These are phyloP conservation scores for Batillaria attramentaria DNA, from an alignment of 1,140 invertebrate genomes.

Conservation along the genomic window DNA sequence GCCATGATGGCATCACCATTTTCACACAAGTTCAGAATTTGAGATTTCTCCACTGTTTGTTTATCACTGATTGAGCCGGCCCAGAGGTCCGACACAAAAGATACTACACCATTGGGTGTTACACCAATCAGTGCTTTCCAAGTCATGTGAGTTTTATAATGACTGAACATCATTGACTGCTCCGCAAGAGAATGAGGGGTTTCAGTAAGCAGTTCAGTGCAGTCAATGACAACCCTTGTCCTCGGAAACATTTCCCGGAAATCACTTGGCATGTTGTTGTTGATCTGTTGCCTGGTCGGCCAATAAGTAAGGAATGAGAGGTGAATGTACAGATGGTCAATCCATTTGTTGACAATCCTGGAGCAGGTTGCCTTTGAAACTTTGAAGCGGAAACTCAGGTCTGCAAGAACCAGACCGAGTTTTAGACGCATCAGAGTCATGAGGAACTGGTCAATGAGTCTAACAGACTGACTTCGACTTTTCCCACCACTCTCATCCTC, in stretches of 20 bases:
- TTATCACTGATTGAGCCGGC: too few relatives aligned
- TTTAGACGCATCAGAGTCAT: not conserved
- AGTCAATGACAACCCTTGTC: not conserved
- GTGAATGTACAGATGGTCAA: not conserved
- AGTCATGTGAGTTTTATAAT: too few relatives aligned
- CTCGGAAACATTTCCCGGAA: not conserved
- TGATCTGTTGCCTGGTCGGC: not conserved
- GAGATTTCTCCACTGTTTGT: not conserved
- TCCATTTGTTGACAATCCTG: not conserved
- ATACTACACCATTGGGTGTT: too few relatives aligned
- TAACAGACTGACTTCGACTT: not conserved
- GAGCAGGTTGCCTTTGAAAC: not conserved
- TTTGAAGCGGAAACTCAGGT: not conserved
- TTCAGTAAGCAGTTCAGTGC: not conserved
- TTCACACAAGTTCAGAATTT: slow-evolving; percentile 17
- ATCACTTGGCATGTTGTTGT: not conserved
- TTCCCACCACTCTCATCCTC: not conserved
- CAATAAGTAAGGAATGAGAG: not conserved
- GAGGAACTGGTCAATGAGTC: not conserved
- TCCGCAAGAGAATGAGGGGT: not conserved
- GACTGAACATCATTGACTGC: too few relatives aligned
- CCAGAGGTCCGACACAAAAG: too few relatives aligned
- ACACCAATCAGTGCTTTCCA: too few relatives aligned
- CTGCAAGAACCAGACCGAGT: not conserved
- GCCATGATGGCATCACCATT: slow-evolving; percentile 18